Percentiles rank a stretch among this genome's conserved stretches.
These are phyloP conservation scores for Zeus faber DNA, from an alignment of 2,113 vertebrate genomes.

Conservation along the genomic window DNA sequence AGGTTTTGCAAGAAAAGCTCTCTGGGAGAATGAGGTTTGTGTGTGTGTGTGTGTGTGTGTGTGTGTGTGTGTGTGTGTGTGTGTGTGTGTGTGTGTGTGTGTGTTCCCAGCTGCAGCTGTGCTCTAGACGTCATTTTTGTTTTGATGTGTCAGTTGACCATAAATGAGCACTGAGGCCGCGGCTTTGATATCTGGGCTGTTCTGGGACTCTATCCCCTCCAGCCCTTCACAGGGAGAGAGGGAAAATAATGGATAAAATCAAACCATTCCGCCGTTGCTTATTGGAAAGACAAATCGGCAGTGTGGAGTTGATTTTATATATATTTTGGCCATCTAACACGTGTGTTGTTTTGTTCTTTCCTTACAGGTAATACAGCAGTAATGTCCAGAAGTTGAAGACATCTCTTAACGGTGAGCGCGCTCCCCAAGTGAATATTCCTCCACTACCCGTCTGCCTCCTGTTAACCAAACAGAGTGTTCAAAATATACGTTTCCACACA, in stretches of 20 bases:
- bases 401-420: constrained; percentile 82
- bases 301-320: constrained; percentile 22
- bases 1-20: constrained; percentile 74
- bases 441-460: constrained; percentile 14
- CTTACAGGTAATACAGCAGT: constrained; percentile 83
- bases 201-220: constrained; percentile 22
- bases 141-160: constrained; percentile 60
- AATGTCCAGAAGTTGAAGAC: constrained; percentile 87
- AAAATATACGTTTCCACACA: constrained; percentile 44
- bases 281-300: constrained; percentile 14
- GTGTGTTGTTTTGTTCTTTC: constrained; percentile 54
- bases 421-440: background rate
- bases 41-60: constrained; percentile 12
- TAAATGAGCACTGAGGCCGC: constrained; percentile 35
- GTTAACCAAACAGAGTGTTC: constrained; percentile 29
- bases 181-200: constrained; percentile 40
- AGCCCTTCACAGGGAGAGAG: constrained; percentile 17
- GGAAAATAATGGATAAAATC: constrained; percentile 8
- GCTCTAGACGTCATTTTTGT: constrained; percentile 57
- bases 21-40: constrained; percentile 53
- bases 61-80: constrained; percentile 18
- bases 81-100: constrained; percentile 13
- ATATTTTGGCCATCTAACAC: constrained; percentile 44
- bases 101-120: constrained; percentile 46
- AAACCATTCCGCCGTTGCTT: constrained; percentile 16